These are phyloP conservation scores for Tipula lateralis DNA, from an alignment of 2,888 invertebrate species.

Conservation along the genomic window DNA sequence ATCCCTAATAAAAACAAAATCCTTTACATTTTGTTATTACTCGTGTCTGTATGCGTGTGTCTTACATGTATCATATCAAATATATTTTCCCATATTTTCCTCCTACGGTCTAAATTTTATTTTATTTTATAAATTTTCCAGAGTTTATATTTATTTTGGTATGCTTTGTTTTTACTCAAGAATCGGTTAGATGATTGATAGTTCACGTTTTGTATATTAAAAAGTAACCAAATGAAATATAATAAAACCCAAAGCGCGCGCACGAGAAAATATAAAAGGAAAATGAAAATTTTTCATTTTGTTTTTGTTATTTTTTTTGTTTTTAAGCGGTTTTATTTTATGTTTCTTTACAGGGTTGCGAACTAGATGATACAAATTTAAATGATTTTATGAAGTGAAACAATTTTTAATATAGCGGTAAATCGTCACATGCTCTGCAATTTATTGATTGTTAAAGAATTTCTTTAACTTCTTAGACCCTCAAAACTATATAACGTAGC, in stretches of 20 bases:
- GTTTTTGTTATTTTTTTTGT: neutral
- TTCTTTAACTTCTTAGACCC: too few species aligned
- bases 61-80: neutral
- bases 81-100: neutral
- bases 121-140: neutral
- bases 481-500: too few species aligned
- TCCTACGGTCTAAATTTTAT: neutral
- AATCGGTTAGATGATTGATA: constrained; percentile 9
- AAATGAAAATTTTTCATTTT: neutral
- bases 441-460: too few species aligned
- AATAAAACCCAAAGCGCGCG: neutral
- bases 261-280: neutral
- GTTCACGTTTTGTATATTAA: neutral
- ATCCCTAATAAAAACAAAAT: neutral
- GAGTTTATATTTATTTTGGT: neutral
- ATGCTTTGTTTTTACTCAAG: neutral
- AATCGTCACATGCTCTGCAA: too few species aligned
- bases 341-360: neutral
- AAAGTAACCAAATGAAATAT: neutral
- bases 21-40: neutral
- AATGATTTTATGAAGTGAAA: too few species aligned
- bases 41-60: neutral
- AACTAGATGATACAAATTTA: too few species aligned
- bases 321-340: neutral
- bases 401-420: too few species aligned